Evolutionary conservation across 2,888 invertebrate genomes (phyloP).

Genomic region (Apotomis betuletana): DNA sequence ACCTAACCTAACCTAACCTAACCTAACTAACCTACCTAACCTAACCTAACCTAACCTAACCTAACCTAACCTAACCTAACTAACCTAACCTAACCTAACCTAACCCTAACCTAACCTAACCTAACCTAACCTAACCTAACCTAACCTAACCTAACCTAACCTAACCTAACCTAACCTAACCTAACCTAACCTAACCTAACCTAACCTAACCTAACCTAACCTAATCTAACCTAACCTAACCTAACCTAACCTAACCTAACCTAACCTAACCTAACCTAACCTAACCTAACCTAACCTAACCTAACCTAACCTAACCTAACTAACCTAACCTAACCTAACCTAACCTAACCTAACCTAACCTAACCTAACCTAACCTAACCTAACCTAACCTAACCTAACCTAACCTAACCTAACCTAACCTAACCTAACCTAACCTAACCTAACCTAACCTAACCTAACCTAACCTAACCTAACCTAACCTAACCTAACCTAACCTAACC

Average conservation of each 20-base stretch:
- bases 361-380: slow-evolving; percentile 43
- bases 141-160: neutral
- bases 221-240: slow-evolving; percentile 33
- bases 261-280: slow-evolving; percentile 37
- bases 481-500: too few relatives aligned
- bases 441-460: too few relatives aligned
- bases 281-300: slow-evolving; percentile 37
- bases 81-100: too few relatives aligned
- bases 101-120: too few relatives aligned
- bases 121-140: neutral
- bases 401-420: too few relatives aligned
- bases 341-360: slow-evolving; percentile 28
- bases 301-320: slow-evolving; percentile 43
- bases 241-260: slow-evolving; percentile 27
- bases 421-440: too few relatives aligned
- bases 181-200: slow-evolving; percentile 34
- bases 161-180: slow-evolving; percentile 30
- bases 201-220: slow-evolving; percentile 35
- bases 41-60: slow-evolving; percentile 8
- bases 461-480: too few relatives aligned
- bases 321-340: too few relatives aligned
- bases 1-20: neutral
- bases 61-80: neutral
- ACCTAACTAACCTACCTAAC: neutral
- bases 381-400: slow-evolving; percentile 23